Percentiles rank a stretch among this genome's conserved stretches.
Conservation (phyloP, 1,140 invertebrate species). For the Orchesella cincta region DNA sequence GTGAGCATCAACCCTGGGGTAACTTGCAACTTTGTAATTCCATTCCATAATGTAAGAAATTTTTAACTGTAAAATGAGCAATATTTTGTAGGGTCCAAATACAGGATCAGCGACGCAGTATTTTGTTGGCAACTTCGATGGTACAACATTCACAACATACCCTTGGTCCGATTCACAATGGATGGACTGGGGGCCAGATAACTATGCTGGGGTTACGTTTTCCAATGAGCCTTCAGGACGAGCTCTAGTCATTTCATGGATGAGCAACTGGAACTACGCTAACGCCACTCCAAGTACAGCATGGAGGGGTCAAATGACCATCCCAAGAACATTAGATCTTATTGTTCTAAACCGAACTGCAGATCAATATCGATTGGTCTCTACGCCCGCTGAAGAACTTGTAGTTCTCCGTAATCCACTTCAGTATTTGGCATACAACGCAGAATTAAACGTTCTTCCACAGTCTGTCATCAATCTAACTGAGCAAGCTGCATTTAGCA, state of each 20-base stretch:
- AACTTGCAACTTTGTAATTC: no score
- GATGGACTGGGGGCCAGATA: conserved; percentile 45
- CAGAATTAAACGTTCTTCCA: neutral
- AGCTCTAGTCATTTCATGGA: conserved; percentile 38
- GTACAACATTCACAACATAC: neutral
- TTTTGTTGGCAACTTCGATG: conserved; percentile 44
- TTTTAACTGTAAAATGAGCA: neutral
- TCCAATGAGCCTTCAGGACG: conserved; percentile 31
- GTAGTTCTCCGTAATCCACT: neutral
- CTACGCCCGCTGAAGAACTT: conserved; percentile 28
- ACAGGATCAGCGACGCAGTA: conserved; percentile 44
- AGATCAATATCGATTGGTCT: conserved; percentile 9
- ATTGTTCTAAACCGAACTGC: neutral
- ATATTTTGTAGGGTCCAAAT: conserved; percentile 38
- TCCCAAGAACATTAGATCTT: conserved; percentile 35
- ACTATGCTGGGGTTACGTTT: conserved; percentile 43
- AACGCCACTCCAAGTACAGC: conserved; percentile 20
- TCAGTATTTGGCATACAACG: neutral
- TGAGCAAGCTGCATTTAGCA: neutral
- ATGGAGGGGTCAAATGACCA: conserved; percentile 45
- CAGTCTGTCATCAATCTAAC: neutral
- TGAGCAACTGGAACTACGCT: conserved; percentile 44
- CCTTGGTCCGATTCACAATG: conserved; percentile 24
- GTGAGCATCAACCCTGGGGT: conserved; percentile 43
- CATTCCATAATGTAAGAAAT: no score